Evolutionary conservation across 2,888 invertebrate species (phyloP).

Genomic region (Hemaris fuciformis): DNA sequence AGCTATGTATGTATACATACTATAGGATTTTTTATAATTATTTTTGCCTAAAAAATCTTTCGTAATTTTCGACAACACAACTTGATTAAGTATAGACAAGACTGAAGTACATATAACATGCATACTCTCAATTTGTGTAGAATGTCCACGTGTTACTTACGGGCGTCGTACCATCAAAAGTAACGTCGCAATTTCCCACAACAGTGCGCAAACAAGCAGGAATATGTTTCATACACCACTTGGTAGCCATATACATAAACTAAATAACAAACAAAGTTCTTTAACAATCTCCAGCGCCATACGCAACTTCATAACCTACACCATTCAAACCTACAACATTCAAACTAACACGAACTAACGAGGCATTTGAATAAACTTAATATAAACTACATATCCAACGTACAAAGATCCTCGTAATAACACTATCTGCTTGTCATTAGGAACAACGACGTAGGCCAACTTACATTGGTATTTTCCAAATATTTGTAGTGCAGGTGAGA

Average conservation of each 20-base stretch:
- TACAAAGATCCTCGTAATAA: neutral
- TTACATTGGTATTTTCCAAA: constrained; percentile 5
- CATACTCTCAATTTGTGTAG: too few species aligned
- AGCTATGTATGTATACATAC: too few species aligned
- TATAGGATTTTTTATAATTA: too few species aligned
- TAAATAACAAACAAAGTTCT: neutral
- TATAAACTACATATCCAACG: neutral
- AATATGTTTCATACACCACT: neutral
- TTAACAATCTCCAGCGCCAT: neutral
- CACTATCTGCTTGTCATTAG: constrained; percentile 9
- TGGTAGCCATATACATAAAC: neutral
- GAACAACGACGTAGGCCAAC: constrained; percentile 6
- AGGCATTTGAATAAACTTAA: constrained; percentile 6
- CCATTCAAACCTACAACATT: too few species aligned
- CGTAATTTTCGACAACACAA: too few species aligned
- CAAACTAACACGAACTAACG: constrained; percentile 2
- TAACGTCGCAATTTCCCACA: neutral
- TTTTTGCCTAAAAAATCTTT: too few species aligned
- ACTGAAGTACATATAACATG: too few species aligned
- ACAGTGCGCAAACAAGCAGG: neutral
- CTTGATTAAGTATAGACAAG: too few species aligned
- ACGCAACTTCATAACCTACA: neutral
- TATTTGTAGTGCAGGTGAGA: neutral
- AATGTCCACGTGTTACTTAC: too few species aligned
- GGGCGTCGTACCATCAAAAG: too few species aligned